These are phyloP conservation scores for Geodia barretti DNA, from an alignment of 37 sponge, comb jelly and placozoan genomes.

Conservation along the genomic window DNA sequence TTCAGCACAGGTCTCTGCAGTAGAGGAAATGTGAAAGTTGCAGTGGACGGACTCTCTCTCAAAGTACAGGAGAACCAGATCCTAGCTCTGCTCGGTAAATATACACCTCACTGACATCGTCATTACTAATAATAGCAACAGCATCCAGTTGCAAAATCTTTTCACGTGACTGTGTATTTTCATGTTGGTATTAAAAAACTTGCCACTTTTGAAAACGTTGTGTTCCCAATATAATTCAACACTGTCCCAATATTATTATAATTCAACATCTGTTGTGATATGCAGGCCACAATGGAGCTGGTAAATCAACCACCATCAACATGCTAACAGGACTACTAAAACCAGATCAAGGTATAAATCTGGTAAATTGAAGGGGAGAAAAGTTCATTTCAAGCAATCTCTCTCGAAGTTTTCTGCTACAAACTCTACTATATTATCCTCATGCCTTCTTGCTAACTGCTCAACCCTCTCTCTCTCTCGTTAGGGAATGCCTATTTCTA, in stretches of 20 bases:
- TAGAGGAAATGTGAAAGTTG: slow-evolving; percentile 1
- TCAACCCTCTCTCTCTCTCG: not conserved
- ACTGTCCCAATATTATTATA: no score
- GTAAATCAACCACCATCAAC: slow-evolving; percentile 87
- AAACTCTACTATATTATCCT: no score
- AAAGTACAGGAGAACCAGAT: slow-evolving; percentile 53
- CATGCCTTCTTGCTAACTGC: no score
- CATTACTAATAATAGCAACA: no score
- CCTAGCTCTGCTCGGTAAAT: slow-evolving; percentile 66
- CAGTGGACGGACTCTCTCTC: slow-evolving; percentile 64
- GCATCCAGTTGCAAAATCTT: no score
- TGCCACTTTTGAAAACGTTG: no score
- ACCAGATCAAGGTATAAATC: slow-evolving; percentile 49
- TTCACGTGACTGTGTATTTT: no score
- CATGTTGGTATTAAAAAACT: no score
- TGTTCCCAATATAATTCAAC: not conserved
- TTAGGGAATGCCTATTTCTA: slow-evolving; percentile 81
- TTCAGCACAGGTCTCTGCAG: slow-evolving; percentile 13
- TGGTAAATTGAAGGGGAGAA: no score
- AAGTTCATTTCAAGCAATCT: no score
- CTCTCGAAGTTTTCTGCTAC: no score
- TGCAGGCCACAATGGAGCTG: slow-evolving; percentile 85
- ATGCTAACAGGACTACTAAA: slow-evolving; percentile 80
- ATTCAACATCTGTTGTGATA: not conserved
- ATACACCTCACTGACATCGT: no score